These are phyloP conservation scores for Cirrhinus molitorella DNA, from an alignment of 2,797 vertebrate species.

Conservation along the genomic window DNA sequence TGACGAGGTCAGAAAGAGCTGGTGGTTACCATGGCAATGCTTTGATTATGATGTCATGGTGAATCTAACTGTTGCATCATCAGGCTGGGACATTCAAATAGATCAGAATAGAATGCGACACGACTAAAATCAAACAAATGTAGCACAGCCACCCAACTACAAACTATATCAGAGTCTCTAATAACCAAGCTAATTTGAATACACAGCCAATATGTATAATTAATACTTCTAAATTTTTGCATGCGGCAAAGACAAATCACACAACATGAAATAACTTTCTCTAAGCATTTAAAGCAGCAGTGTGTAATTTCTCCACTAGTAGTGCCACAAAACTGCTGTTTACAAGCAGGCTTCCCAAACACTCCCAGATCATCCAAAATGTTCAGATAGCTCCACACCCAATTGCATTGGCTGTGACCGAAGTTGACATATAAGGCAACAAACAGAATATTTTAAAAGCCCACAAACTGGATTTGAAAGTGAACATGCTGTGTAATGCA, in stretches of 20 bases:
- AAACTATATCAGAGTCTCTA: neutral
- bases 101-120: neutral
- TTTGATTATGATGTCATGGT: conserved; percentile 13
- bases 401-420: neutral
- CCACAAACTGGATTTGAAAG: neutral
- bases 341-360: neutral
- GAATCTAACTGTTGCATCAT: neutral
- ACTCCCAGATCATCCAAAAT: neutral
- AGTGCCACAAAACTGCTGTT: neutral
- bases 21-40: neutral
- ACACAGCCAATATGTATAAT: neutral
- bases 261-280: neutral
- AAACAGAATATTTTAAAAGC: neutral
- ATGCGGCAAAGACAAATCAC: neutral
- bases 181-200: neutral
- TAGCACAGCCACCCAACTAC: neutral
- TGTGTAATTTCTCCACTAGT: neutral
- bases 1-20: conserved; percentile 2
- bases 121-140: neutral
- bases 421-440: neutral
- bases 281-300: neutral
- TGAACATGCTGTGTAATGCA: neutral
- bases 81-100: conserved; percentile 6
- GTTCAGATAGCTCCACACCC: neutral
- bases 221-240: neutral